Base-by-base conservation (phyloP, 2,113 vertebrate genomes). In the Eclectus roratus region DNA sequence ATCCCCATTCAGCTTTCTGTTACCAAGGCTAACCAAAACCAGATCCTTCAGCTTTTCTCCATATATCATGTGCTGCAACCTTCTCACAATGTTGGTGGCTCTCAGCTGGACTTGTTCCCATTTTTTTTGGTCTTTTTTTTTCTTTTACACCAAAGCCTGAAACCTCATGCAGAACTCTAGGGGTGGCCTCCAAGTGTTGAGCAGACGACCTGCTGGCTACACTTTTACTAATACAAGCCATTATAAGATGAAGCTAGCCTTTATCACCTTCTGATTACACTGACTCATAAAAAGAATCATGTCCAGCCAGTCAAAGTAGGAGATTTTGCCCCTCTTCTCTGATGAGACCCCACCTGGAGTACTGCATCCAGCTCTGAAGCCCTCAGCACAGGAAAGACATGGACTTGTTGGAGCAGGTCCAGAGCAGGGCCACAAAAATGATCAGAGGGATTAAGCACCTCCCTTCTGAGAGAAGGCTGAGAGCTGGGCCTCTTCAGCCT, bases 221-320 rank as follows among this genome's bases (percentile, higher is more conserved):
- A 3, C 5, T 83, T 87, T 70, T 31, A 55, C 2, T 56, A 76
- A 56, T 50, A 19, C 20, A 71, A 80, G 4, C 14, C 39, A 41
- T 5, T 43, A 43, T n/a, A 37, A 31, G 7, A n/a, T 25, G 7
- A 68, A 80, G 6, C 13, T 21, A 37, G 6, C 4, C 19, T 87
- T 71, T 70, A 43, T 27, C 15, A 33, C 11, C 3, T n/a, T 46
- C 55, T 43, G 37, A 21, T 68, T 60, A 39, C 13, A 21, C 2
- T 37, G 17, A 21, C 25, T 11, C 46, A 60, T 16, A 16, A 44
- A 37, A 60, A 41, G 5, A 17, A 65, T 5, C 0, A 0, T n/a
- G 37, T 10, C 8, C 27, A 58, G 33, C 31, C 20, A 8, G 21
- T 19, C 8, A 7, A n/a, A 6, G 23, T 10, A 47, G 11, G 6